A percentile compares a stretch with the other conserved stretches of the same genome.
phyloP scores from a whole-genome alignment of 2,888 invertebrate genomes.

The Mimas tiliae region DNA sequence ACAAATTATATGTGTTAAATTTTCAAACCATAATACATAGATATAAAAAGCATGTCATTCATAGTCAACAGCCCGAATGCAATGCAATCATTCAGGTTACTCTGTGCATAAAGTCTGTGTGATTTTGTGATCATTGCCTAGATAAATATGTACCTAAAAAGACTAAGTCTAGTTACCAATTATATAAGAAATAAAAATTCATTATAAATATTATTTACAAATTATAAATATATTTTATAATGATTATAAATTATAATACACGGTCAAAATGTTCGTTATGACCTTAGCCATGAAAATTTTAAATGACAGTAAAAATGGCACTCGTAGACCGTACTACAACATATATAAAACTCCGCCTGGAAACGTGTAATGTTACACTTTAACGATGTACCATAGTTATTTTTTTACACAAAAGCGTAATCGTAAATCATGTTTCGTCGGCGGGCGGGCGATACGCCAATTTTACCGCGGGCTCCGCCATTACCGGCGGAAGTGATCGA shows the following conservation, averaged over 20 bases:
- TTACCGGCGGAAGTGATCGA: constrained; percentile 78
- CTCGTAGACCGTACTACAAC: neutral
- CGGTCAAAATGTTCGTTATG: too few relatives aligned
- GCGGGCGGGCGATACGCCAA: constrained; percentile 59
- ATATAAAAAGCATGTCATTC: constrained; percentile 17
- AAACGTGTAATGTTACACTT: constrained; percentile 44
- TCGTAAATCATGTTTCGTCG: constrained; percentile 57
- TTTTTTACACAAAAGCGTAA: constrained; percentile 45
- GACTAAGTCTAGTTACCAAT: too few relatives aligned
- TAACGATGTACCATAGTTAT: constrained; percentile 40
- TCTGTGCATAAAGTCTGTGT: neutral
- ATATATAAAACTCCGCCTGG: neutral
- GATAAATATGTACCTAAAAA: neutral
- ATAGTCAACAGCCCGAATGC: constrained; percentile 24
- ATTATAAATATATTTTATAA: too few relatives aligned
- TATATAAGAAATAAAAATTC: too few relatives aligned
- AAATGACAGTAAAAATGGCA: constrained; percentile 35
- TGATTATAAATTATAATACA: too few relatives aligned
- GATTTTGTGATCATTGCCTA: constrained; percentile 14
- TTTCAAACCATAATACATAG: constrained; percentile 20
- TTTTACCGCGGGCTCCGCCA: constrained; percentile 61
- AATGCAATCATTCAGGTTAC: constrained; percentile 15
- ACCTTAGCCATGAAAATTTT: constrained; percentile 35
- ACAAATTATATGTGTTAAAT: constrained; percentile 52
- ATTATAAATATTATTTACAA: too few relatives aligned